Base-by-base conservation (phyloP, 2,113 vertebrate species). In the Otis tarda region DNA sequence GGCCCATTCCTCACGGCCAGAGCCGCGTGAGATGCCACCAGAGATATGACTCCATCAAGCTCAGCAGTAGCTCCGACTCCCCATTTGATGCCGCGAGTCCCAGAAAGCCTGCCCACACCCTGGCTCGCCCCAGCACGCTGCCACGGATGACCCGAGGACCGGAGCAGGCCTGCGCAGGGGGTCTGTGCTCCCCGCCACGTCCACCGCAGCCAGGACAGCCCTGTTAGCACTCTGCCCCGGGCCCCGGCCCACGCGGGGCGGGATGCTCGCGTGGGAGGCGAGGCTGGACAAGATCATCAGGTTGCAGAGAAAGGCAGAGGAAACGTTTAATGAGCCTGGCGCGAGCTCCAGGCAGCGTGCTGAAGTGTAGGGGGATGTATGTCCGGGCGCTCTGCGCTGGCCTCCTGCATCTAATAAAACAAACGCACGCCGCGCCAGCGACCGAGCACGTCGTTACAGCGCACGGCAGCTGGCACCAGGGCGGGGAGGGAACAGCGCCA, bases 211-310 rank as follows among this genome's bases (percentile, higher is more conserved):
- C 0, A 1, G 27, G 6, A 15, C 25, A 35, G 39, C 39, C 16
- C 57, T 24, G 55, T 37, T 52, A 11, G 49, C 6, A 2, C 31
- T 10, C 39, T 45, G 50, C 50, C 52, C 50, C 1, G 4, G 25
- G 49, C 33, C n/a, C 61, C 25, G 2, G 2, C 37, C 5, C 1
- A 33, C 14, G 0, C 6, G 2, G 57, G 39, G 33, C 7, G 2
- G 43, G 60, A 73, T 65, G 63, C 30, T 74, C 18, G 0, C 8
- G 59, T 12, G 25, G 57, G n/a, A 49, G 25, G 28, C 3, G 4
- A 65, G 41, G 52, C 30, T 56, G 85, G 73, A 53, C 59, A 35
- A 45, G 52, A 24, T 50, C 45, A 31, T 11, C 8, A 5, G 63
- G 45, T 24, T 25, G 71, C 30, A 20, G 65, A 28, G 61, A 49